Evolutionary conservation across 2,113 vertebrate species (phyloP), one percentile per base, ranked within the genome.

Genomic region (Odontesthes bonariensis): DNA sequence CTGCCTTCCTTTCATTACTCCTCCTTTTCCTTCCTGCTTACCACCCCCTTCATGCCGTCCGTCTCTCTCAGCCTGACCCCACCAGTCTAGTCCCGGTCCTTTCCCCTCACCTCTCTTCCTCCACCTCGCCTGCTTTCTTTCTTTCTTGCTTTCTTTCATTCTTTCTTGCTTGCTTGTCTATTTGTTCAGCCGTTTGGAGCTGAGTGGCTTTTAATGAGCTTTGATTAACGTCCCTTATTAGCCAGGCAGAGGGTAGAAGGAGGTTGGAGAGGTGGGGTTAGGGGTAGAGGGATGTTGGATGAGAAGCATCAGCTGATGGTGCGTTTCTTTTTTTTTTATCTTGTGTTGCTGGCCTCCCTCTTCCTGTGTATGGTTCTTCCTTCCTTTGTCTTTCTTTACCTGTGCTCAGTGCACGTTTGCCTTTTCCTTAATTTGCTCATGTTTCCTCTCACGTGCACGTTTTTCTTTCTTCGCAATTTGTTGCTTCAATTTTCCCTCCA

Each of bases 151-250:
- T n/a, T n/a, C n/a, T n/a, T 20, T 35, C 14, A 14, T 19, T 17
- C 67, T 68, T 31, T 51, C 62, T 56, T 38, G 72, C 59, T 19
- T 17, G 57, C 3, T 19, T n/a, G 54, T 84, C 56, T 83, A 33
- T 89, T 87, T 89, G 83, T 86, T 86, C 83, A 87, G 75, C 83
- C 71, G 47, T 66, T 69, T 69, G 68, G 11, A 51, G 35, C 79
- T 67, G 70, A 86, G 79, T 66, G 67, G 77, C 23, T 87, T 83
- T 86, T 87, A 89, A 87, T 65, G 83, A 83, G 85, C 72, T 77
- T 56, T 89, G 80, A 87, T 81, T 40, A 85, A 83, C 68, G 32
- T 40, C 60, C 54, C 78, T 81, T 27, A 47, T 79, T 79, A 79
- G 65, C 27, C 4, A 23, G 6, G 6, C 35, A 38, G 31, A 56